These are phyloP conservation scores for Rhagologus leucostigma DNA, from an alignment of 2,113 vertebrate genomes.

Conservation along the genomic window DNA sequence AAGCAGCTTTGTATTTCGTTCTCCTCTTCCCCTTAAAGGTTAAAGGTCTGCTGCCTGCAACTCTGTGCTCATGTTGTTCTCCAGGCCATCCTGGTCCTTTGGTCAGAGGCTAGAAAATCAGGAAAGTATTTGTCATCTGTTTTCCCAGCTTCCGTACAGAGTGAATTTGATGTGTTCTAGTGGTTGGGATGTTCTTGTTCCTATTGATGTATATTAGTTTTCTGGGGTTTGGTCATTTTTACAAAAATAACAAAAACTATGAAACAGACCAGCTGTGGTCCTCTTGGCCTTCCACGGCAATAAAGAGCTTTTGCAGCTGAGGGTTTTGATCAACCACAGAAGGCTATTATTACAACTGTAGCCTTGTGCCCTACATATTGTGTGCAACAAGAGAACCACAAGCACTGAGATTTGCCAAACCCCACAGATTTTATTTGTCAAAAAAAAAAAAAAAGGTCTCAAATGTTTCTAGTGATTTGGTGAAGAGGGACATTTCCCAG, in stretches of 20 bases:
- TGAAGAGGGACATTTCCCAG: not conserved
- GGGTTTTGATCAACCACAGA: not conserved
- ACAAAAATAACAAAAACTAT: not conserved
- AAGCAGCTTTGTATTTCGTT: not conserved
- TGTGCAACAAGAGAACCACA: not conserved
- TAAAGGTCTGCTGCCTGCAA: not conserved
- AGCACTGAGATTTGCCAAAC: not conserved
- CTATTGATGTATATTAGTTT: not conserved
- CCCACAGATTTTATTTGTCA: not conserved
- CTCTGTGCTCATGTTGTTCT: rapidly evolving
- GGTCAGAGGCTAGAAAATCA: not conserved
- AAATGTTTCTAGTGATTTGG: not conserved
- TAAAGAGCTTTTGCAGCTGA: not conserved
- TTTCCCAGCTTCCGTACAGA: not conserved
- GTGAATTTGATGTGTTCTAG: not conserved
- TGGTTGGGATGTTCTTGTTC: not conserved
- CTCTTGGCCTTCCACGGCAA: not conserved
- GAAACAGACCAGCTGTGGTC: not conserved
- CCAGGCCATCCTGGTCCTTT: not conserved
- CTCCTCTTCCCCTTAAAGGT: not conserved
- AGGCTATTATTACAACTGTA: not conserved
- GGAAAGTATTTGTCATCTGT: not conserved
- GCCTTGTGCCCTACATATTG: not conserved
- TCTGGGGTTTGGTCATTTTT: not conserved
- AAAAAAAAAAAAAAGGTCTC: not conserved